A percentile compares a stretch with the other conserved stretches of the same genome.
These are phyloP conservation scores for Rhagium mordax DNA, from an alignment of 2,888 invertebrate species.

Conservation along the genomic window DNA sequence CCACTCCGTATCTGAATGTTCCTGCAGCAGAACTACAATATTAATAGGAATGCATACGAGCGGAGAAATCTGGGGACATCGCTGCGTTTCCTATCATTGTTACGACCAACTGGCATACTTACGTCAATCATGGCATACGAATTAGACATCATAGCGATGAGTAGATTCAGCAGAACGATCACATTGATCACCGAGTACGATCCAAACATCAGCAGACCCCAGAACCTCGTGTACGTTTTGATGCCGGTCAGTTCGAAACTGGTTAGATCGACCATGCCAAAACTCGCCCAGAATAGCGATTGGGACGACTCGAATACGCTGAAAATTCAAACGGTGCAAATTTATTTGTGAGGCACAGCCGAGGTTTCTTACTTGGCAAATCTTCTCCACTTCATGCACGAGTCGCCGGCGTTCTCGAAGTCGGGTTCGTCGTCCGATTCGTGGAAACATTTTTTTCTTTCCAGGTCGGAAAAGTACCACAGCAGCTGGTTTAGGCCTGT, in stretches of 20 bases:
- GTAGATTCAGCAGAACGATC: slow-evolving; percentile 92
- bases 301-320: slow-evolving; percentile 96
- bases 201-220: slow-evolving; percentile 97
- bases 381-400: slow-evolving; percentile 90
- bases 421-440: slow-evolving; percentile 81
- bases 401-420: slow-evolving; percentile 83
- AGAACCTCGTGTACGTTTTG: slow-evolving; percentile 92
- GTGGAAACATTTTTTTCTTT: slow-evolving; percentile 85
- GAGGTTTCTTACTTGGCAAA: slow-evolving; percentile 80
- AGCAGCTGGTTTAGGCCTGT: slow-evolving; percentile 88
- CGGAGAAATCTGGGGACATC: no score
- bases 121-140: slow-evolving; percentile 94
- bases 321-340: slow-evolving; percentile 39
- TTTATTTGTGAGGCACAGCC: background rate
- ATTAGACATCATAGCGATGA: slow-evolving; percentile 99
- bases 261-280: slow-evolving; percentile 91
- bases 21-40: slow-evolving; percentile 71
- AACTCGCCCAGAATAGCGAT: slow-evolving; percentile 96
- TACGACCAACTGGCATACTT: no score
- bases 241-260: slow-evolving; percentile 91
- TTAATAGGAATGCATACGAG: no score
- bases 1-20: slow-evolving; percentile 96
- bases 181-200: slow-evolving; percentile 96
- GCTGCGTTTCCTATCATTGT: no score
- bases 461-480: slow-evolving; percentile 94